A percentile compares a stretch with the other conserved stretches of the same genome.
phyloP scores from a whole-genome alignment of 2,113 vertebrate genomes.

The Echinops telfairi region DNA sequence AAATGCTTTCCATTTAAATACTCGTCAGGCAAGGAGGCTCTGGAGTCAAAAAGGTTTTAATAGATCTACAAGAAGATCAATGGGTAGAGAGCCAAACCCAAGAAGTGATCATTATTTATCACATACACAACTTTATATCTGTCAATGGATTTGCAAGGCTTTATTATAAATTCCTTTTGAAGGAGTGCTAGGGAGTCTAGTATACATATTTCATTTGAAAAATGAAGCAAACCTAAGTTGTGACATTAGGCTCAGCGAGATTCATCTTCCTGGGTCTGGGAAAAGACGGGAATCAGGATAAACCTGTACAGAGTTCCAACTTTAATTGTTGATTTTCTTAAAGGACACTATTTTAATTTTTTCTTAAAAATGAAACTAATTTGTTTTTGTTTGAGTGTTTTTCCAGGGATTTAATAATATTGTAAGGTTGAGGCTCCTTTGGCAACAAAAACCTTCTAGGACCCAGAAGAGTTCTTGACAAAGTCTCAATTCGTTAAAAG shows the following conservation, averaged over 20 bases:
- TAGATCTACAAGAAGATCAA: not conserved
- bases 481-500: not conserved
- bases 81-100: not conserved
- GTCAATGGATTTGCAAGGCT: conserved; percentile 6
- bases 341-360: not conserved
- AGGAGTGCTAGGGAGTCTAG: not conserved
- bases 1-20: conserved; percentile 48
- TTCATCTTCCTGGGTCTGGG: not conserved
- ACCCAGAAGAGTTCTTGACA: not conserved
- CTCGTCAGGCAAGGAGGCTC: not conserved
- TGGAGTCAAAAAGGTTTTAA: not conserved
- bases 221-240: not conserved
- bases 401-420: not conserved
- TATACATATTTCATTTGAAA: not conserved
- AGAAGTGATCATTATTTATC: conserved; percentile 3
- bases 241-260: not conserved
- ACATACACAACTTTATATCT: not conserved
- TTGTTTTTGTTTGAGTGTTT: not conserved
- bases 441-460: not conserved
- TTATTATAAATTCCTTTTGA: conserved; percentile 2
- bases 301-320: not conserved
- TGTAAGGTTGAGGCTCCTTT: not conserved
- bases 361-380: not conserved
- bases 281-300: not conserved
- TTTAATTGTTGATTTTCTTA: not conserved